A percentile compares a stretch with the other conserved stretches of the same genome.
These are phyloP conservation scores for Cheirogaleus medius DNA, from an alignment of 2,113 vertebrate species.

Conservation along the genomic window DNA sequence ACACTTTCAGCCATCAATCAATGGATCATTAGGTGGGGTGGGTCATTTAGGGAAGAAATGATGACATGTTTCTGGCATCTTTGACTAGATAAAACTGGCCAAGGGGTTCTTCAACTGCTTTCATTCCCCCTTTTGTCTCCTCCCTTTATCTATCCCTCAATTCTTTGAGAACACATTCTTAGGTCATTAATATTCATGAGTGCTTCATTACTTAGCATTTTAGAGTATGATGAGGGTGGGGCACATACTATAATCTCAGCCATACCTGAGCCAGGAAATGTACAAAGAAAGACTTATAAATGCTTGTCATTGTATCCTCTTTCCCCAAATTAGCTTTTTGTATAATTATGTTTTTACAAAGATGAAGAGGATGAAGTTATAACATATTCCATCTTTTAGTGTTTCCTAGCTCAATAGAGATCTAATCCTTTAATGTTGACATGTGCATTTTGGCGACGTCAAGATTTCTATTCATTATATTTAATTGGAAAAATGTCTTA, in stretches of 20 bases:
- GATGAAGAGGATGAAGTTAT: background rate
- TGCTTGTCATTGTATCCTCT: background rate
- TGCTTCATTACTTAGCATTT: background rate
- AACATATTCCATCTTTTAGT: constrained; percentile 1
- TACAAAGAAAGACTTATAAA: background rate
- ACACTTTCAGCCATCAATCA: background rate
- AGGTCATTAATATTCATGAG: background rate
- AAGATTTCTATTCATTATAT: constrained; percentile 44
- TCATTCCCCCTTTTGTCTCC: background rate
- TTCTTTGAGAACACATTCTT: background rate
- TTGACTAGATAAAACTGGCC: background rate
- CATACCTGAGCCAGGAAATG: background rate
- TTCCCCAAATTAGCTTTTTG: background rate
- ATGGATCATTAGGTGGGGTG: background rate
- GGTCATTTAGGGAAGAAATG: background rate
- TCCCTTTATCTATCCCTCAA: background rate
- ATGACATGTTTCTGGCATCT: background rate
- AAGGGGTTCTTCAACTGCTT: background rate
- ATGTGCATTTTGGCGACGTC: background rate
- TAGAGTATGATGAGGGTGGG: background rate
- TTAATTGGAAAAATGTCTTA: constrained; percentile 43
- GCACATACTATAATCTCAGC: background rate
- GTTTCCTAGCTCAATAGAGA: background rate
- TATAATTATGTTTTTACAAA: background rate
- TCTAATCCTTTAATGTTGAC: constrained; percentile 30